A percentile compares a stretch with the other conserved stretches of the same genome.
Evolutionary conservation across 2,888 invertebrate genomes (phyloP).

Genomic region (Torymus texanus): DNA sequence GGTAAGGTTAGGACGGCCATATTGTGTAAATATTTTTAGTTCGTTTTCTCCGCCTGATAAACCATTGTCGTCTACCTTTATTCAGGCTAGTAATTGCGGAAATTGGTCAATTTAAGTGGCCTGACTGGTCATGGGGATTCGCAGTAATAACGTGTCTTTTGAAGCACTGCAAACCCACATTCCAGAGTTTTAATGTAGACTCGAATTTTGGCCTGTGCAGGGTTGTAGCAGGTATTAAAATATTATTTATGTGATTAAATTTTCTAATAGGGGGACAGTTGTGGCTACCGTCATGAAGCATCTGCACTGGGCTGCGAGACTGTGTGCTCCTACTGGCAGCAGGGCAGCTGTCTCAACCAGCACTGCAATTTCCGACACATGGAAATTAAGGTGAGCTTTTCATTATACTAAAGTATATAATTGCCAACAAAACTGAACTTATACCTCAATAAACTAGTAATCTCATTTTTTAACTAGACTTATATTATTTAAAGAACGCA

Average conservation of each 20-base stretch:
- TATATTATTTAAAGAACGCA: no score
- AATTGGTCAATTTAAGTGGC: neutral
- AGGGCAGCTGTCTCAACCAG: conserved; percentile 86
- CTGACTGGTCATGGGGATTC: neutral
- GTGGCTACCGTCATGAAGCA: conserved; percentile 90
- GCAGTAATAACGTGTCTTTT: conserved; percentile 9
- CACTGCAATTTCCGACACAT: conserved; percentile 90
- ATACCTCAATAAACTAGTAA: no score
- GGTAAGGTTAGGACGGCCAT: conserved; percentile 60
- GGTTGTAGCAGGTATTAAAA: no score
- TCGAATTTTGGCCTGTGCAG: no score
- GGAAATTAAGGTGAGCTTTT: conserved; percentile 83
- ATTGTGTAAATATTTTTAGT: conserved; percentile 57
- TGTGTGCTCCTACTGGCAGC: conserved; percentile 88
- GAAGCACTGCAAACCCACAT: conserved; percentile 12
- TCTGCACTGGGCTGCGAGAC: conserved; percentile 88
- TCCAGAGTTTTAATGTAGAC: no score
- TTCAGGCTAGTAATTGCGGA: neutral
- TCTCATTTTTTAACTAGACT: no score
- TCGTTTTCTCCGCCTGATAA: conserved; percentile 35
- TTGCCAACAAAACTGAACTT: no score
- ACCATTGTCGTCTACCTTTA: conserved; percentile 3
- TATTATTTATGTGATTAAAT: neutral
- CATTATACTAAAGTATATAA: no score
- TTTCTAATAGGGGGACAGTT: conserved; percentile 82